Evolutionary conservation across 2,113 vertebrate genomes (phyloP).

Genomic region (Sylvilagus bachmani): DNA sequence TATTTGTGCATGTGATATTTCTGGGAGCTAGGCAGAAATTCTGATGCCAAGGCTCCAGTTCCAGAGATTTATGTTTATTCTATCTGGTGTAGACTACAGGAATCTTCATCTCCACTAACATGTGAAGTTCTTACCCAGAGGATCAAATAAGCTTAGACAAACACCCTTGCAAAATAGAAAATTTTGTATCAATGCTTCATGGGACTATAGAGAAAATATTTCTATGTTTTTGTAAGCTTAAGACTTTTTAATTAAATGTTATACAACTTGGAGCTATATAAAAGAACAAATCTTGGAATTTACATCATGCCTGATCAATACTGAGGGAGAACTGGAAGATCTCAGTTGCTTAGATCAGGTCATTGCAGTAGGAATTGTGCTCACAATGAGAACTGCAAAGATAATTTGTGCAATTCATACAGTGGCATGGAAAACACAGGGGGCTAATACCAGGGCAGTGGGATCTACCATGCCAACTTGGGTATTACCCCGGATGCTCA

Average conservation of each 20-base stretch:
- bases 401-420: too few relatives aligned
- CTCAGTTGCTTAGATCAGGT: background rate
- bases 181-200: background rate
- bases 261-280: background rate
- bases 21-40: background rate
- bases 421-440: too few relatives aligned
- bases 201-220: background rate
- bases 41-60: background rate
- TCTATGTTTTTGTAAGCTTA: background rate
- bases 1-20: too few relatives aligned
- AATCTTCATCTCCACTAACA: background rate
- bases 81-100: background rate
- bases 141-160: background rate
- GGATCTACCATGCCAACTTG: too few relatives aligned
- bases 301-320: background rate
- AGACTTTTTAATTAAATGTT: conserved; percentile 33
- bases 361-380: too few relatives aligned
- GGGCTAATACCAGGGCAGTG: too few relatives aligned
- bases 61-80: background rate
- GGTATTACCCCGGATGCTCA: too few relatives aligned
- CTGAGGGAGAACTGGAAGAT: background rate
- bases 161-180: background rate
- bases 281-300: background rate
- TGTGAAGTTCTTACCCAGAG: background rate
- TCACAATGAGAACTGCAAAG: too few relatives aligned